Evolutionary conservation across 1,140 invertebrate species (phyloP).

Genomic region (Trichoplusia ni): DNA sequence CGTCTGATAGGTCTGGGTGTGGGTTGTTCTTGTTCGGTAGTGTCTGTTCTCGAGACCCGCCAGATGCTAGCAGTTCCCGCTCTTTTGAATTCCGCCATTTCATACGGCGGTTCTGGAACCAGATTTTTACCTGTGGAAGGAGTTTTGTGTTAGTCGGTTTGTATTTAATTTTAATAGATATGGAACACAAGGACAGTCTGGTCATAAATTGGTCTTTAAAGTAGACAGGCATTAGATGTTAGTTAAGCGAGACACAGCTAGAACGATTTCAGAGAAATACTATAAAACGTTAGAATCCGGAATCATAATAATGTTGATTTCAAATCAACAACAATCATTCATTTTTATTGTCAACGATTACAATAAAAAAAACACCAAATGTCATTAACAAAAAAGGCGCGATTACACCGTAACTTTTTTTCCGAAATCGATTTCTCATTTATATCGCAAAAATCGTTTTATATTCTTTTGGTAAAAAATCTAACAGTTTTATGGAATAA

Average conservation of each 20-base stretch:
- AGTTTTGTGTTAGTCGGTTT: slow-evolving; percentile 31
- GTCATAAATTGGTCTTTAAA: too few relatives aligned
- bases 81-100: slow-evolving; percentile 99
- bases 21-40: slow-evolving; percentile 98
- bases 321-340: slow-evolving; percentile 15
- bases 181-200: too few relatives aligned
- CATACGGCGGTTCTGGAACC: slow-evolving; percentile 98
- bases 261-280: too few relatives aligned
- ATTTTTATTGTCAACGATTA: not conserved
- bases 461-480: slow-evolving; percentile 34
- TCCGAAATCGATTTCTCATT: slow-evolving; percentile 55
- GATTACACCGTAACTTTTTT: slow-evolving; percentile 41
- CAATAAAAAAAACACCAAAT: slow-evolving; percentile 7
- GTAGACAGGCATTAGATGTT: too few relatives aligned
- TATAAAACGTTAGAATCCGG: not conserved
- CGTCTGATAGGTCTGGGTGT: slow-evolving; percentile 96
- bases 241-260: too few relatives aligned
- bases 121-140: slow-evolving; percentile 93
- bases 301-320: not conserved
- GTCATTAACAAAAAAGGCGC: slow-evolving; percentile 36
- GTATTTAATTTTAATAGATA: too few relatives aligned
- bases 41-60: slow-evolving; percentile 96
- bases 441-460: slow-evolving; percentile 33
- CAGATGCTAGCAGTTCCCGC: slow-evolving; percentile 94
- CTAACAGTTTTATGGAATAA: slow-evolving; percentile 54